Evolutionary conservation across 2,888 invertebrate genomes (phyloP).

Genomic region (Serrognathus titanus): DNA sequence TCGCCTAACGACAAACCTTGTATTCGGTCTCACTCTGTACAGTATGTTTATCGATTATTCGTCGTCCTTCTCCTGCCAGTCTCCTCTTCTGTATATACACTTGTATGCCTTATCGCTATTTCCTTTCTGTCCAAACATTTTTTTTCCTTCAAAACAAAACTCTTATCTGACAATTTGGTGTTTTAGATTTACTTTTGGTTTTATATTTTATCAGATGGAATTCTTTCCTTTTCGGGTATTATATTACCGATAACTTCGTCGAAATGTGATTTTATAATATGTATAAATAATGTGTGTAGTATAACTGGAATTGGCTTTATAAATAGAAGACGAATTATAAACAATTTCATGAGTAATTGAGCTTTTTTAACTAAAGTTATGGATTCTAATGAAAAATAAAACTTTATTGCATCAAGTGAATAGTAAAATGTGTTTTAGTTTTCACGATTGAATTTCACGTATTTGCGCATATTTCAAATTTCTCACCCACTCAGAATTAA

Average conservation of each 20-base stretch:
- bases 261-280: constrained; percentile 7
- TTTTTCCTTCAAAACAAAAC: constrained; percentile 24
- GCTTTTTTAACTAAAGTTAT: too few relatives aligned
- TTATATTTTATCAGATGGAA: constrained; percentile 10
- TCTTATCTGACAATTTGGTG: constrained; percentile 26
- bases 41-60: constrained; percentile 19
- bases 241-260: constrained; percentile 11
- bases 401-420: too few relatives aligned
- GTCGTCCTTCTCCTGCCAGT: constrained; percentile 16
- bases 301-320: too few relatives aligned
- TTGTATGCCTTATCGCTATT: constrained; percentile 22
- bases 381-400: too few relatives aligned
- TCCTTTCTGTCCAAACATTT: constrained; percentile 16
- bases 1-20: constrained; percentile 5
- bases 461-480: too few relatives aligned
- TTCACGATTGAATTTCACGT: too few relatives aligned
- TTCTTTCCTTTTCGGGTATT: constrained; percentile 14
- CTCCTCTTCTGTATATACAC: constrained; percentile 14
- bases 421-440: too few relatives aligned
- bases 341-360: too few relatives aligned
- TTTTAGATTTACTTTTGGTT: constrained; percentile 26
- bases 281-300: too few relatives aligned
- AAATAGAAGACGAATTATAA: too few relatives aligned
- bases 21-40: constrained; percentile 2
- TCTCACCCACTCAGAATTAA: too few relatives aligned